A percentile compares a stretch with the other conserved stretches of the same genome.
These are phyloP conservation scores for Bradysia coprophila DNA, from an alignment of 1,140 invertebrate genomes.

Conservation along the genomic window DNA sequence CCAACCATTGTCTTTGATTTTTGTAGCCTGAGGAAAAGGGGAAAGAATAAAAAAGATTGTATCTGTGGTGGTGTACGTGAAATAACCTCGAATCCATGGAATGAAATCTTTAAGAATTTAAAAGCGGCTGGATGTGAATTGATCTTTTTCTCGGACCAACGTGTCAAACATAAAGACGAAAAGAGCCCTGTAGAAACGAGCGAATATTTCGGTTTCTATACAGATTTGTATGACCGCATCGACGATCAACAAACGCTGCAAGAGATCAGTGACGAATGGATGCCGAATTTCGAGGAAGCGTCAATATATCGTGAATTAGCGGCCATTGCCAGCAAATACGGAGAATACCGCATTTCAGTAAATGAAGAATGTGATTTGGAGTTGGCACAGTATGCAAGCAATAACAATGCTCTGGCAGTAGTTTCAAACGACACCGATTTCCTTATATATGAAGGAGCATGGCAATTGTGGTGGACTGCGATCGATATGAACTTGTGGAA, in stretches of 20 bases:
- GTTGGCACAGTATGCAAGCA: neutral
- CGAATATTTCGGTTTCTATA: neutral
- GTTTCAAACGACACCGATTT: conserved; percentile 2
- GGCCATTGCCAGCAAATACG: neutral
- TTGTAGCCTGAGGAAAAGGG: neutral
- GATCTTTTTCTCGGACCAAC: neutral
- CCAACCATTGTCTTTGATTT: neutral
- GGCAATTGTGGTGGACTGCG: neutral
- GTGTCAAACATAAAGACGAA: neutral
- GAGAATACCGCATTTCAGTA: neutral
- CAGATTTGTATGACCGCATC: neutral
- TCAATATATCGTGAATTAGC: neutral
- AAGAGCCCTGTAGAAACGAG: neutral
- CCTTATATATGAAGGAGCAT: neutral
- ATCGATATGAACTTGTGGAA: neutral
- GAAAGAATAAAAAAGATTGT: neutral
- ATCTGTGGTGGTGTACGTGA: neutral
- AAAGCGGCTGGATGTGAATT: neutral
- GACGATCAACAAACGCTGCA: neutral
- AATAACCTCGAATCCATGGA: neutral
- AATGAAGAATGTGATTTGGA: conserved; percentile 1
- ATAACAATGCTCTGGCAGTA: neutral
- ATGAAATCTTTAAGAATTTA: neutral
- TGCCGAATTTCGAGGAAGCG: neutral
- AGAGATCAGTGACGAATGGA: neutral